A percentile compares a stretch with the other conserved stretches of the same genome.
Conservation (phyloP, 2,113 vertebrate genomes). For the Columba livia region DNA sequence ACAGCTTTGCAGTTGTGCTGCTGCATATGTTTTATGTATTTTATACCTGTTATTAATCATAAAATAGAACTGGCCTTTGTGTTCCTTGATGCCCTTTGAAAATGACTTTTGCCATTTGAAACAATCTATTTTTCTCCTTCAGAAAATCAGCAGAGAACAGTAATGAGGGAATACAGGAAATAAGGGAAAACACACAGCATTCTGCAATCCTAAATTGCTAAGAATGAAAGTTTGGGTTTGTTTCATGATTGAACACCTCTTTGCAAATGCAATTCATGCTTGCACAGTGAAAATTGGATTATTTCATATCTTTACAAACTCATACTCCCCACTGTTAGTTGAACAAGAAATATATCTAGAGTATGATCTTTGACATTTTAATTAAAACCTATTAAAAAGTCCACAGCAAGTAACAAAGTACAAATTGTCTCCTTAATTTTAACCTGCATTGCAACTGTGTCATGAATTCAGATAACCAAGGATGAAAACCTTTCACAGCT, state of each 20-base stretch:
- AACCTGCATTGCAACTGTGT: not conserved
- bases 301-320: not conserved
- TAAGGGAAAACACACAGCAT: not conserved
- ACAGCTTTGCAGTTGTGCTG: not conserved
- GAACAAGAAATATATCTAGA: not conserved
- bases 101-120: not conserved
- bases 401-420: not conserved
- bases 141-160: not conserved
- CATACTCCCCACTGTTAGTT: not conserved
- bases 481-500: not conserved
- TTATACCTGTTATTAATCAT: not conserved
- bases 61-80: not conserved
- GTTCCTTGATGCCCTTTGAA: not conserved
- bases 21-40: not conserved
- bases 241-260: not conserved
- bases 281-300: not conserved
- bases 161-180: not conserved
- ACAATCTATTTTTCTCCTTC: not conserved
- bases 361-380: slow-evolving; percentile 15
- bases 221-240: not conserved
- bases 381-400: slow-evolving; percentile 23
- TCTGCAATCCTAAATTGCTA: not conserved
- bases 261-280: not conserved
- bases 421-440: not conserved
- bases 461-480: not conserved